phyloP scores from a whole-genome alignment of 2,113 vertebrate genomes.

The Camelus dromedarius region DNA sequence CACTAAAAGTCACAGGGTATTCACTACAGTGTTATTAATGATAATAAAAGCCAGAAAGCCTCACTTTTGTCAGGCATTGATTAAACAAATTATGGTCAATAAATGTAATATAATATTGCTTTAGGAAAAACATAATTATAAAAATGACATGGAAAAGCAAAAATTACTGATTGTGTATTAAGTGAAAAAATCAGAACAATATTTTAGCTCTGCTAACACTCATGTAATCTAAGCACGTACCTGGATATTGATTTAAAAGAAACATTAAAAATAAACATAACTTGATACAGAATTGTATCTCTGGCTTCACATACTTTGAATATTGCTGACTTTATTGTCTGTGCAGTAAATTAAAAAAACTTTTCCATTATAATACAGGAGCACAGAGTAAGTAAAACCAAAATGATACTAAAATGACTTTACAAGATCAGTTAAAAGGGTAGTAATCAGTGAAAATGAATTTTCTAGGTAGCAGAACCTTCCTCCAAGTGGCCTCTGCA shows the following conservation, averaged over 20 bases:
- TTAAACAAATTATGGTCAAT: background rate
- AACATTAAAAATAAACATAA: background rate
- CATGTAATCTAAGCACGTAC: background rate
- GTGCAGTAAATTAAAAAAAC: background rate
- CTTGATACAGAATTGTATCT: background rate
- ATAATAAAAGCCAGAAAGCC: background rate
- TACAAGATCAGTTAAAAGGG: background rate
- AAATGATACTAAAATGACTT: background rate
- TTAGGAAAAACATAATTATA: background rate
- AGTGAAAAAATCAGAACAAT: background rate
- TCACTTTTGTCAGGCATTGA: background rate
- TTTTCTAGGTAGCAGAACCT: background rate
- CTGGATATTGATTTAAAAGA: background rate
- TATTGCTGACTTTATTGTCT: background rate
- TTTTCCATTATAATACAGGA: background rate
- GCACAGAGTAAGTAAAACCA: background rate
- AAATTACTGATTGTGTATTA: background rate
- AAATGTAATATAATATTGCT: background rate
- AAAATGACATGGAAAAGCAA: background rate
- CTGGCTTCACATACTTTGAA: background rate
- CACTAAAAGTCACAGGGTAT: background rate
- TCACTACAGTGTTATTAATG: background rate
- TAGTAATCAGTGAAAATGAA: constrained; percentile 7
- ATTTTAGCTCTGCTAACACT: background rate
- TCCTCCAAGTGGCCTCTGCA: background rate